phyloP scores from a whole-genome alignment of 2,797 vertebrate genomes.

The Peromyscus melanophrys region DNA sequence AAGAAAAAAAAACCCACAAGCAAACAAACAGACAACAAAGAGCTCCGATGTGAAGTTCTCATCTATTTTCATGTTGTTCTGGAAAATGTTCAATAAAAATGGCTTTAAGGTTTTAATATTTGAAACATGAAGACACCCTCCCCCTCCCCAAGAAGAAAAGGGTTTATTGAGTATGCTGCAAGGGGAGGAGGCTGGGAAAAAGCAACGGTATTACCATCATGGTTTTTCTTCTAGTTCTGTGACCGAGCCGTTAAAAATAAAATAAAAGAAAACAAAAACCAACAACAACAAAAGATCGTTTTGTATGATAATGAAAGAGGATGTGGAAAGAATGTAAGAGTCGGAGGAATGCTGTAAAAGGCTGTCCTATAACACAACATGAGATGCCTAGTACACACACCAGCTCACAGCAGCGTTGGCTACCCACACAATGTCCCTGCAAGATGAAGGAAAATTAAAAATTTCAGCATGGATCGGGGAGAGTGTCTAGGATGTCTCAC shows the following conservation, averaged over 20 bases:
- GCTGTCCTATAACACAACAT: too few species aligned
- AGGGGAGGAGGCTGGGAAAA: not conserved
- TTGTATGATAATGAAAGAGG: conserved; percentile 10
- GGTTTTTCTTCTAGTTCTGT: conserved; percentile 21
- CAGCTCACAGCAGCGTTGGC: not conserved
- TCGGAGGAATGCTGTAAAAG: not conserved
- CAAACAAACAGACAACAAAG: not conserved
- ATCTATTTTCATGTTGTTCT: conserved; percentile 61
- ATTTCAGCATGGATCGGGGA: too few species aligned
- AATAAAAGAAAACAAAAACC: not conserved
- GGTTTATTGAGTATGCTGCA: not conserved
- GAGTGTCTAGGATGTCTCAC: not conserved
- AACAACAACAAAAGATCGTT: conserved; percentile 40
- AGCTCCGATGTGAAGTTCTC: conserved; percentile 2
- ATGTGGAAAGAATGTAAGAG: not conserved
- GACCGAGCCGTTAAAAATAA: conserved; percentile 15
- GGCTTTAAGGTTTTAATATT: conserved; percentile 74
- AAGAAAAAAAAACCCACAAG: not conserved
- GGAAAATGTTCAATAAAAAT: conserved; percentile 73
- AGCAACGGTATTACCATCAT: not conserved
- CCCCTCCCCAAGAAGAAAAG: not conserved
- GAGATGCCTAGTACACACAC: not conserved
- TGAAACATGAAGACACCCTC: not conserved
- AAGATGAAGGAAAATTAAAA: not conserved
- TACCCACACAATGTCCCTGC: too few species aligned